phyloP scores from a whole-genome alignment of 2,888 invertebrate genomes.

The Limenitis camilla region DNA sequence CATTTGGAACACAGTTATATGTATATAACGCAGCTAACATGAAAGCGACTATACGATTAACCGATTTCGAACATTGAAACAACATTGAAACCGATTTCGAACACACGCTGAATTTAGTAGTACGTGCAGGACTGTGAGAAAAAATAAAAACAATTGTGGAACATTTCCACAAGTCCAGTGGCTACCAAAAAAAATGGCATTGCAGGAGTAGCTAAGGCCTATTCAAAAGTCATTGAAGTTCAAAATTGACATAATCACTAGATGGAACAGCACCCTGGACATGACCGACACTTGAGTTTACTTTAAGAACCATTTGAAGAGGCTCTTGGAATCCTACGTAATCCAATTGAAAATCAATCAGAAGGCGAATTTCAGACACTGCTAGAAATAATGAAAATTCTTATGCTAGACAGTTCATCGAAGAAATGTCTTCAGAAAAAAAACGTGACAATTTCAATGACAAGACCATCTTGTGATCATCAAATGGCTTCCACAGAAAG shows the following conservation, averaged over 20 bases:
- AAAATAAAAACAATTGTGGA: slow-evolving; percentile 28
- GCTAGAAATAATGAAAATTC: slow-evolving; percentile 28
- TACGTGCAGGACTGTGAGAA: slow-evolving; percentile 29
- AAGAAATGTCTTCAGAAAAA: slow-evolving; percentile 28
- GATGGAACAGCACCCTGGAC: slow-evolving; percentile 28
- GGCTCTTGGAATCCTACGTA: slow-evolving; percentile 26
- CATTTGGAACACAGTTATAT: slow-evolving; percentile 23
- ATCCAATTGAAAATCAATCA: slow-evolving; percentile 27
- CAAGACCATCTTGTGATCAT: too few relatives aligned
- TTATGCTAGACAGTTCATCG: slow-evolving; percentile 26
- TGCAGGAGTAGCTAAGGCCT: slow-evolving; percentile 17
- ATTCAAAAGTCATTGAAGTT: slow-evolving; percentile 24
- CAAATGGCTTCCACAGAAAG: slow-evolving; percentile 25
- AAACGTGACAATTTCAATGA: slow-evolving; percentile 26
- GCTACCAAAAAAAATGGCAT: slow-evolving; percentile 25
- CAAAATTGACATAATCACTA: slow-evolving; percentile 24
- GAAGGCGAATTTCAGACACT: slow-evolving; percentile 27
- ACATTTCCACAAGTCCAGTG: too few relatives aligned
- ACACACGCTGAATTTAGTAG: slow-evolving; percentile 30
- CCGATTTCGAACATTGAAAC: slow-evolving; percentile 28
- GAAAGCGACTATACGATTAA: slow-evolving; percentile 30
- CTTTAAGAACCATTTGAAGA: slow-evolving; percentile 28
- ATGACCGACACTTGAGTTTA: slow-evolving; percentile 27
- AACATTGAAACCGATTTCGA: slow-evolving; percentile 28
- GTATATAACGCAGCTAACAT: slow-evolving; percentile 32